Conservation (phyloP, 2,888 invertebrate species). For the Drosophila merina region DNA sequence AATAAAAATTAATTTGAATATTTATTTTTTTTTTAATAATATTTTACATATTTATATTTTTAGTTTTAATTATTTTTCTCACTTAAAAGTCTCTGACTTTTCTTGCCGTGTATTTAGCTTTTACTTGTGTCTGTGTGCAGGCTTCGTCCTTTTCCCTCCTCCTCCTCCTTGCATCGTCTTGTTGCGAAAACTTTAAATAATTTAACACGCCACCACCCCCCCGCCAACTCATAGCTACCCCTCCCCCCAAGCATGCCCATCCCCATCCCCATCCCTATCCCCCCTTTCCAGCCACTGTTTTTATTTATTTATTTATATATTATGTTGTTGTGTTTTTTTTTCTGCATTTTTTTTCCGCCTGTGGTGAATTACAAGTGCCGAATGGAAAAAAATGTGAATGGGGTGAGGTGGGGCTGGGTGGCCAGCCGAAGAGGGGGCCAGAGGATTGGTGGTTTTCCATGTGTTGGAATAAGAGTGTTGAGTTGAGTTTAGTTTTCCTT, state of each 20-base stretch:
- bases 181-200: conserved; percentile 70
- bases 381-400: conserved; percentile 22
- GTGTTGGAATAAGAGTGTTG: conserved; percentile 60
- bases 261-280: background rate
- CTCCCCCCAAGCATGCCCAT: background rate
- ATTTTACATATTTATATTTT: no score
- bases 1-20: no score
- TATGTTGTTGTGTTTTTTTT: background rate
- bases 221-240: no score
- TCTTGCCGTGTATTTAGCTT: background rate
- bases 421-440: background rate
- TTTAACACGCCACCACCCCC: conserved; percentile 38
- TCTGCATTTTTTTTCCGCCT: conserved; percentile 2
- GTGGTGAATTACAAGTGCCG: conserved; percentile 72
- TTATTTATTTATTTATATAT: background rate
- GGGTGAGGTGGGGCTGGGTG: background rate
- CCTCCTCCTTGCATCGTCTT: conserved; percentile 44
- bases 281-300: background rate
- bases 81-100: no score
- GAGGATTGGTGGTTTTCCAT: conserved; percentile 34
- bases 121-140: background rate
- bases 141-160: conserved; percentile 16
- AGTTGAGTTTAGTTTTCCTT: conserved; percentile 30
- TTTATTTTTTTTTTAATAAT: no score
- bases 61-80: no score